A percentile compares a stretch with the other conserved stretches of the same genome.
Evolutionary conservation across 2,888 invertebrate species (phyloP).

Genomic region (Notodonta ziczac): DNA sequence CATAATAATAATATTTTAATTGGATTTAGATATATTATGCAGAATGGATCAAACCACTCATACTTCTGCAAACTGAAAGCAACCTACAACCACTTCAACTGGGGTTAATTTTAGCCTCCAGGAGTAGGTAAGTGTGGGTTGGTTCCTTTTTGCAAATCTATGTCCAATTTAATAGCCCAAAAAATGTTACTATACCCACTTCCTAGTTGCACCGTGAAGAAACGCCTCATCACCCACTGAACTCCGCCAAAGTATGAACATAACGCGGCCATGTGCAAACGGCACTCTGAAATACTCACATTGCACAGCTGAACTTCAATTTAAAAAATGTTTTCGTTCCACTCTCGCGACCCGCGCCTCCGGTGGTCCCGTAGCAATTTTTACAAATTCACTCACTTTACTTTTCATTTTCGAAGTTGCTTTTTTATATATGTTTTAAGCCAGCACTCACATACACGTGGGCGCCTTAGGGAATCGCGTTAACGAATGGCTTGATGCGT

Average conservation of each 20-base stretch:
- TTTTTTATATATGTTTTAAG: constrained; percentile 39
- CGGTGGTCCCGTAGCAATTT: constrained; percentile 63
- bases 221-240: background rate
- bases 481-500: constrained; percentile 49
- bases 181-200: background rate
- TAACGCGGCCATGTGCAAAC: background rate
- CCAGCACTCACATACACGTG: constrained; percentile 30
- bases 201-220: background rate
- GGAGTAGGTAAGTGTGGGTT: no score
- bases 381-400: constrained; percentile 65
- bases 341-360: background rate
- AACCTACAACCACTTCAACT: no score
- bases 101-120: no score
- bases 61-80: no score
- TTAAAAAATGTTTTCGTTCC: background rate
- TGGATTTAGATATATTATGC: no score
- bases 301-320: background rate
- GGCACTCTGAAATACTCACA: background rate
- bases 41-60: no score
- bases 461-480: constrained; percentile 41
- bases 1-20: no score
- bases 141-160: no score
- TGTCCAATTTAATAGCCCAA: no score
- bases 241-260: background rate
- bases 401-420: constrained; percentile 54